Base-by-base conservation (phyloP, 2,888 invertebrate species). In the Laspeyria flexula region DNA sequence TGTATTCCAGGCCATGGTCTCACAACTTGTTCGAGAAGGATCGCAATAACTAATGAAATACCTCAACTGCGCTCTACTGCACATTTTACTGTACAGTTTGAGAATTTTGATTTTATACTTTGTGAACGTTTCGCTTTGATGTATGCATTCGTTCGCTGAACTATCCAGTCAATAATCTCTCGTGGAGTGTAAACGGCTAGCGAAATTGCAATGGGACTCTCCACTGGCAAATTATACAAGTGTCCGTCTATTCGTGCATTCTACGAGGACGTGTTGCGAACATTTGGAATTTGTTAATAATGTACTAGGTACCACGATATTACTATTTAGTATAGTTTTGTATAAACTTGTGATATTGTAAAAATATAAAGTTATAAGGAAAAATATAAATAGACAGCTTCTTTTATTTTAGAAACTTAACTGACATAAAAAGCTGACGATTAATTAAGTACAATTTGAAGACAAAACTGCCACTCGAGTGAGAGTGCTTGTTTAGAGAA, bases 211-310 rank as follows among this genome's bases (percentile, higher is more conserved):
- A 39, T 49, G 45, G 39, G 46, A 37, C 55, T 37, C 39, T 31
- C 35, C 11, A 34, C 21, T 45, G 42, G 41, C 35, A 46, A 59
- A 57, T 62, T 66, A 57, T 70, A 62, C 60, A 60, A 66, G 38
- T 50, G 39, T 50, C 49, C 21, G 53, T n/a, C 37, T 49, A 48
- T 39, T 43, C 46, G 34, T 63, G 46, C 60, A 42, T 52, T 41
- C 37, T 46, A 42, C 12, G 16, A 43, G 54, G 54, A 63, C 43
- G 43, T 42, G 38, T 11, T 48, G 54, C 25, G 29, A 49, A 48
- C 44, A 48, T 68, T 41, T 46, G 51, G 39, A 43, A 49, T 65
- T 50, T 45, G 46, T 65, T 58, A 35, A 23, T 42, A 37, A 33
- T 33, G 21, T 44, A 38, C 13, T 41, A 47, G n/a, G 48, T 35